Evolutionary conservation across 2,113 vertebrate genomes (phyloP), one percentile per base, ranked within the genome.

Genomic region (Sinocyclocheilus anshuiensis): DNA sequence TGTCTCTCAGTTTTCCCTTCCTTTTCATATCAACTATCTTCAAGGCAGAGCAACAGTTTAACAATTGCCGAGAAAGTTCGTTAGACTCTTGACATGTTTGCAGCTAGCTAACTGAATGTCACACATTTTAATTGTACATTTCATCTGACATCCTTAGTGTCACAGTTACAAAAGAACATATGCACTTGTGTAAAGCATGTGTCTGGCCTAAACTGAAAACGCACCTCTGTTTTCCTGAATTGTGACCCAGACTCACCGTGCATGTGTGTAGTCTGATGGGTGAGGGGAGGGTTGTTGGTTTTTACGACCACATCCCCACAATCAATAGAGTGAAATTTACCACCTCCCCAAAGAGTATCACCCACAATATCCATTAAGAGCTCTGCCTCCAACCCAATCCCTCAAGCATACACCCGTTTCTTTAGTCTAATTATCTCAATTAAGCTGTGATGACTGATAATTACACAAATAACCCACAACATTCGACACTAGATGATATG

Each of bases 391-490:
- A 93, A 92, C 93, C 94, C 92, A 91, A 91, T 90, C 75, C 93
- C 91, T 92, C 92, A 94, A 92, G 90, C 93, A 89, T 91, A 85
- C 91, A 93, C 88, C 92, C 92, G 93, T 90, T 88, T 91, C 91
- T 92, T 93, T 93, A 89, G 86, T 87, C 93, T 93, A 94, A 94
- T 95, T 94, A 94, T 93, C 92, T 89, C 91, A 94, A 95, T 95
- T 94, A 94, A 93, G 93, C 93, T 83, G 90, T 90, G 93, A 95
- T 94, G 93, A 94, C 92, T 92, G 92, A 94, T 92, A 92, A 93
- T 92, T 89, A 90, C 93, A 92, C 91, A 86, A 84, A 88, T 61
- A 85, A 36, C 81, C 69, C 71, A 10, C 42, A 82, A 69, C 20
- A 53, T 50, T 10, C 1, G 39, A 8, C 42, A 45, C 42, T 10